These are phyloP conservation scores for Diarsia rubi DNA, from an alignment of 2,888 invertebrate species.

Conservation along the genomic window DNA sequence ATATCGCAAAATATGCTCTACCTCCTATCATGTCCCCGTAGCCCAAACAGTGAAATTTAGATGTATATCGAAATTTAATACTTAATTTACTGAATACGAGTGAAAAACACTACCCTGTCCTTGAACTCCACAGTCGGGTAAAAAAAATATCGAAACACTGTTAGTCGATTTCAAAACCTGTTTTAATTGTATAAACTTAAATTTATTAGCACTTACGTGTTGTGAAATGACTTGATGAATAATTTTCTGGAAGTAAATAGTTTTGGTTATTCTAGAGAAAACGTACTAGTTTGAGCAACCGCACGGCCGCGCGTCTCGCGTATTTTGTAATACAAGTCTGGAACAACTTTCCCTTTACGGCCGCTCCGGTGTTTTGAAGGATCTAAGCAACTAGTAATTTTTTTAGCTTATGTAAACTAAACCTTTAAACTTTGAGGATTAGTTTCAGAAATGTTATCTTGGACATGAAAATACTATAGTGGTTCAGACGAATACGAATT, in stretches of 20 bases:
- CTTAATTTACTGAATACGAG: no score
- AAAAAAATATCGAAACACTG: not conserved
- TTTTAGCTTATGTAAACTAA: not conserved
- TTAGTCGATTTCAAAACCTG: not conserved
- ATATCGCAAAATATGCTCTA: no score
- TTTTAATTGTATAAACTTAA: constrained; percentile 5
- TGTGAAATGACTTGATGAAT: not conserved
- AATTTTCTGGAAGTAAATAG: constrained; percentile 4
- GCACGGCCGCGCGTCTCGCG: not conserved
- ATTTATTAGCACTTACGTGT: not conserved
- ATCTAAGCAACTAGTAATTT: not conserved
- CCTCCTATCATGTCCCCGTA: no score
- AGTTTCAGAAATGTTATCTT: not conserved
- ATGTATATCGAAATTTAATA: no score
- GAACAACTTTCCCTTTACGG: not conserved
- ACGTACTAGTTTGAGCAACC: not conserved
- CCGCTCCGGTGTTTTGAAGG: not conserved
- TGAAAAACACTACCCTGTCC: not conserved
- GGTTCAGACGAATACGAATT: not conserved
- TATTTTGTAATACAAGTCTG: not conserved
- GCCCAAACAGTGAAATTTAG: no score
- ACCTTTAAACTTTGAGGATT: not conserved
- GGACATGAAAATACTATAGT: not conserved
- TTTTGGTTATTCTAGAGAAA: not conserved
- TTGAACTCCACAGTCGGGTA: not conserved